A percentile compares a stretch with the other conserved stretches of the same genome.
These are phyloP conservation scores for Brachyhypopomus occidentalis DNA, from an alignment of 2,113 vertebrate genomes.

Conservation along the genomic window DNA sequence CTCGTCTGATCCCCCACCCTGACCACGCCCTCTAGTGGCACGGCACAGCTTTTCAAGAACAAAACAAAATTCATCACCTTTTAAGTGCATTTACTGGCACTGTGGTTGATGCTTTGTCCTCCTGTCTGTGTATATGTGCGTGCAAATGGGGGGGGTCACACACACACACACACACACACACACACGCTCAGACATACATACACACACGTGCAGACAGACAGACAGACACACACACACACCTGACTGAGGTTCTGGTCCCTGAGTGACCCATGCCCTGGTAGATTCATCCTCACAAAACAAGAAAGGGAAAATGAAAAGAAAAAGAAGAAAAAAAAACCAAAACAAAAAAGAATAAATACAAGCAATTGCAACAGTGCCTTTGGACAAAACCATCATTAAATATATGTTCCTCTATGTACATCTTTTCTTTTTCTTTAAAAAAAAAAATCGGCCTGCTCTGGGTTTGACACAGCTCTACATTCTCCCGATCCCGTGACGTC, in stretches of 20 bases:
- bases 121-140: not conserved
- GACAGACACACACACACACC: constrained; percentile 43
- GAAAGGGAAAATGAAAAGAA: not conserved
- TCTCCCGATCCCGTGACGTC: not conserved
- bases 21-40: not conserved
- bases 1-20: not conserved
- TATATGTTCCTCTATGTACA: constrained; percentile 56
- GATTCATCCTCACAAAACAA: constrained; percentile 19
- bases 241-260: constrained; percentile 57
- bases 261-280: constrained; percentile 53
- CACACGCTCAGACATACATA: too few relatives aligned
- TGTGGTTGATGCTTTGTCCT: not conserved
- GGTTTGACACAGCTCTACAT: constrained; percentile 36
- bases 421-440: not conserved
- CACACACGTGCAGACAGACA: constrained; percentile 40
- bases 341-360: constrained; percentile 55
- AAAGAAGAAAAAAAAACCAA: constrained; percentile 11
- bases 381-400: constrained; percentile 54
- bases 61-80: not conserved
- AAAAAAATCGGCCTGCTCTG: constrained; percentile 39
- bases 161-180: constrained; percentile 39
- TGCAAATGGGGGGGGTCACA: too few relatives aligned
- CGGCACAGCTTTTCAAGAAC: not conserved
- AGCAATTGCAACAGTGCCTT: constrained; percentile 57
- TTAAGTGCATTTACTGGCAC: not conserved